Percentiles rank a stretch among this genome's conserved stretches.
These are phyloP conservation scores for Netelia fuscicornis DNA, from an alignment of 2,888 invertebrate species.

Conservation along the genomic window DNA sequence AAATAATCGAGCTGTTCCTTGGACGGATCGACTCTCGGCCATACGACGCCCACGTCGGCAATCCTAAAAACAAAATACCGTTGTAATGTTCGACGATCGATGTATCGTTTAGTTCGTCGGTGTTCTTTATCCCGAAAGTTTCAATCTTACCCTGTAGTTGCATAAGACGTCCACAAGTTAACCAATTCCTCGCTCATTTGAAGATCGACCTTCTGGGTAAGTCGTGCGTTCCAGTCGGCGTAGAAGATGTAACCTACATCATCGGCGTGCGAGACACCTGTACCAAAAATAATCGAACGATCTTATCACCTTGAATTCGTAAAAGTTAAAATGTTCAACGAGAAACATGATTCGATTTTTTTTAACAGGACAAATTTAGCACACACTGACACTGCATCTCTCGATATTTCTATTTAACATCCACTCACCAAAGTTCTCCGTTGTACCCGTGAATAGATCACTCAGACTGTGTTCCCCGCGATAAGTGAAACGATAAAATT, in stretches of 20 bases:
- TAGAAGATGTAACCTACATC: constrained; percentile 85
- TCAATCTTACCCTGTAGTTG: constrained; percentile 86
- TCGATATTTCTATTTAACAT: neutral
- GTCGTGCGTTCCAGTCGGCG: constrained; percentile 77
- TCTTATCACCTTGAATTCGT: neutral
- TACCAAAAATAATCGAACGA: neutral
- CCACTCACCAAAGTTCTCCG: constrained; percentile 86
- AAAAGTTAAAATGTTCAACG: no score
- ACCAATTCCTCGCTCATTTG: constrained; percentile 86
- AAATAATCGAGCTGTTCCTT: constrained; percentile 85
- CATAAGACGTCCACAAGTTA: constrained; percentile 86
- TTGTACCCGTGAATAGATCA: constrained; percentile 85
- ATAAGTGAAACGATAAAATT: constrained; percentile 87
- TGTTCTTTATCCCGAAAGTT: neutral
- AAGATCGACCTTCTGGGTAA: constrained; percentile 84
- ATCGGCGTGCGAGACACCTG: constrained; percentile 89
- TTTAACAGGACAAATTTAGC: no score
- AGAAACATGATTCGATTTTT: no score
- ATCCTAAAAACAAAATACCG: constrained; percentile 80
- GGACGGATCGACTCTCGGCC: constrained; percentile 85
- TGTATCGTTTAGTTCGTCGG: neutral
- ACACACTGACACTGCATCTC: no score
- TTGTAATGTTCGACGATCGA: neutral
- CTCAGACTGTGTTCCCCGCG: constrained; percentile 86
- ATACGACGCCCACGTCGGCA: constrained; percentile 84